These are phyloP conservation scores for Psettodes erumei DNA, from an alignment of 2,113 vertebrate genomes.

Conservation along the genomic window DNA sequence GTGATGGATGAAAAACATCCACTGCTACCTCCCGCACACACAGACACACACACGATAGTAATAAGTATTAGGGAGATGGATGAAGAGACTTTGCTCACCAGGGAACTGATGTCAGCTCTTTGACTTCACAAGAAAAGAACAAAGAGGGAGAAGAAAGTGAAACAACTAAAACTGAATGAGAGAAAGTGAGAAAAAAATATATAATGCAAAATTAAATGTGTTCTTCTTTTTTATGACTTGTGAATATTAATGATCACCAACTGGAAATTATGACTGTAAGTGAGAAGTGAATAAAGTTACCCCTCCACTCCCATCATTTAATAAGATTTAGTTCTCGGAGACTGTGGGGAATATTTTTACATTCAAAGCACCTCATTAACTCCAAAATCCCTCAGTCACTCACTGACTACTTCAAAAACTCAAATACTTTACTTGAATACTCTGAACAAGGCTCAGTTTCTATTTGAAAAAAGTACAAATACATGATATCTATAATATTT, in stretches of 20 bases:
- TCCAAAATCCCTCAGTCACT: constrained; percentile 3
- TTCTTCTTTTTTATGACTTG: constrained; percentile 9
- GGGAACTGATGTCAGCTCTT: constrained; percentile 53
- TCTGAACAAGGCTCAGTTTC: background rate
- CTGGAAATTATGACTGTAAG: constrained; percentile 17
- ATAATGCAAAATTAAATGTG: background rate
- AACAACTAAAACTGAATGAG: constrained; percentile 29
- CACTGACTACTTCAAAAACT: background rate
- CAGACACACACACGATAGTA: constrained; percentile 26
- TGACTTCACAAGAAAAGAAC: constrained; percentile 59
- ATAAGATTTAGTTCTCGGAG: constrained; percentile 27
- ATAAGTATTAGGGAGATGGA: constrained; percentile 64
- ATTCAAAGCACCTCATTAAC: constrained; percentile 31
- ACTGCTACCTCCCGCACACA: constrained; percentile 19
- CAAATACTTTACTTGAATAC: background rate
- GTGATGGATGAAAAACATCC: constrained; percentile 70
- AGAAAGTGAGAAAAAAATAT: background rate
- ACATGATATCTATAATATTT: background rate
- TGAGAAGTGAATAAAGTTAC: constrained; percentile 24
- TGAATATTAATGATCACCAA: constrained; percentile 36
- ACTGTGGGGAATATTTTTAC: constrained; percentile 6
- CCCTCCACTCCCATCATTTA: background rate
- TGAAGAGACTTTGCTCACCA: constrained; percentile 54
- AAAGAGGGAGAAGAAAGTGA: constrained; percentile 44
- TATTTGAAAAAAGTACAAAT: background rate